Base-by-base conservation (phyloP, 2,888 invertebrate genomes). In the Allophyes oxyacanthae region DNA sequence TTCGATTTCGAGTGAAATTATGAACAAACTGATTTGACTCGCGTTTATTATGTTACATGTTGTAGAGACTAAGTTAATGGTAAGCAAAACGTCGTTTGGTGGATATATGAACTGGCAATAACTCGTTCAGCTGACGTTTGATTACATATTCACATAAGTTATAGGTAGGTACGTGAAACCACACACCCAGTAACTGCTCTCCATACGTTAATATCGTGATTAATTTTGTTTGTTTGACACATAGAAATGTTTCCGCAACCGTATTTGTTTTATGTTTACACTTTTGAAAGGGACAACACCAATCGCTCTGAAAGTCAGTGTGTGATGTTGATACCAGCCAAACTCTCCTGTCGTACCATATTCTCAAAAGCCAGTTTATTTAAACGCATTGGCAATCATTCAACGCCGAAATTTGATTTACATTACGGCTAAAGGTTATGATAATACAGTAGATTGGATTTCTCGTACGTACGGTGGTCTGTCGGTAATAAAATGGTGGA, bases 391-490 rank as follows among this genome's bases (percentile, higher is more conserved):
- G 85, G 85, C 85, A 83, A 62, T 55, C 74, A 76, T 82, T 82
- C 86, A 83, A 84, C 74, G 66, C 69, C 72, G 72, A 77, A 79
- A 67, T 78, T 74, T 79, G 78, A 81, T 84, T 83, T 81, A 83
- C 72, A 75, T 76, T 75, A 78, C 64, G 67, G 64, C 50, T 66
- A 58, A n/a, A 71, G 64, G 67, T 78, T 78, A 72, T 75, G 54
- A 75, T 65, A 72, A 70, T 71, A 72, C 49, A 37, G 46, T 15
- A 28, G 52, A 64, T 72, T 65, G 46, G 33, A 55, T 64, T 64
- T 51, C 72, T 51, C 59, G 41, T 45, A 59, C 28, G 51, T 65
- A 44, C 59, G 64, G 53, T 40, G 49, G 40, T 49, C 40, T 40
- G 15, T 15, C 7, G 33, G 53, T 40, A 40, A 32, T 69, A 65